phyloP scores from a whole-genome alignment of 1,140 invertebrate genomes.

The Octopus sinensis region DNA sequence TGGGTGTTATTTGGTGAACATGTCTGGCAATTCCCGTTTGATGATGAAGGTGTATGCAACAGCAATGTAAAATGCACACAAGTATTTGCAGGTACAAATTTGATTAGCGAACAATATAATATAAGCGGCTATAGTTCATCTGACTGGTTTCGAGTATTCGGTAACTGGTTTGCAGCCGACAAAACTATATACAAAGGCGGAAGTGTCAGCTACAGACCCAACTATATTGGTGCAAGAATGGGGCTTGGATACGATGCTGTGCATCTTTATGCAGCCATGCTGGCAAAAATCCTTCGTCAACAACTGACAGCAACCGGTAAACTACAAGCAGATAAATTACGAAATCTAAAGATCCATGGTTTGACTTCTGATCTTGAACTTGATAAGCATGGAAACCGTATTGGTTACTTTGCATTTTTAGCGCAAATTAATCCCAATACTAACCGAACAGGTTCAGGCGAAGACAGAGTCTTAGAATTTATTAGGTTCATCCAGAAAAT shows the following conservation, averaged over 20 bases:
- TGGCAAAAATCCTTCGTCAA: background rate
- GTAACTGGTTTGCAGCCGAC: background rate
- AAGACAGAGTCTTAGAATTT: too few species aligned
- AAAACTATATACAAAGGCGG: background rate
- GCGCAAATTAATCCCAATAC: too few species aligned
- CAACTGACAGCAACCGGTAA: background rate
- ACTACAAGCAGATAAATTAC: background rate
- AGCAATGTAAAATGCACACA: background rate
- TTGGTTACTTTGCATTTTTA: too few species aligned
- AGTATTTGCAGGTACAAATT: background rate
- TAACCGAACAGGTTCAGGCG: too few species aligned
- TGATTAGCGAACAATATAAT: background rate
- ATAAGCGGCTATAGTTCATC: background rate
- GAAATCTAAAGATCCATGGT: background rate
- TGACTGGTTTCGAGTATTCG: background rate
- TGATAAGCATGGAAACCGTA: too few species aligned
- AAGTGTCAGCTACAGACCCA: background rate
- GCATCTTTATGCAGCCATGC: background rate
- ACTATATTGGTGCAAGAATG: background rate
- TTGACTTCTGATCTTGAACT: background rate
- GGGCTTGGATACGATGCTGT: background rate
- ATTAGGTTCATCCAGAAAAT: too few species aligned
- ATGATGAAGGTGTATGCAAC: background rate
- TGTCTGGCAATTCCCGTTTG: conserved; percentile 13
- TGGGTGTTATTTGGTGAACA: conserved; percentile 11